Base-by-base conservation (phyloP, 2,797 vertebrate genomes). In the Staurois parvus region DNA sequence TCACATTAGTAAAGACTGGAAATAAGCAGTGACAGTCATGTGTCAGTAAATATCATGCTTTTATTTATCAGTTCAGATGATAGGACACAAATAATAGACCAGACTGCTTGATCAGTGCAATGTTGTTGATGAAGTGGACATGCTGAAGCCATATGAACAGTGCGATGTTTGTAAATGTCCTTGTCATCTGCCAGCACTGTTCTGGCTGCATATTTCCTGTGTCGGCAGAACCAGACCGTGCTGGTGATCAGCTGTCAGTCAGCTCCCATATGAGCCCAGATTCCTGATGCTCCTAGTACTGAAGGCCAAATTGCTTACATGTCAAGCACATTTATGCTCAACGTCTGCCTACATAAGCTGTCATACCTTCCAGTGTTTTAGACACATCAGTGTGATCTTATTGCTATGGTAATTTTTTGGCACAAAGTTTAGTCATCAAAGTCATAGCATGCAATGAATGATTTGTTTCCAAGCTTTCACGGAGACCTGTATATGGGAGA, bases 1-100 rank as follows among this genome's bases (percentile, higher is more conserved):
- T 84, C 52, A 84, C 68, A 84, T 72, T 77, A 15, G 56, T 72
- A 72, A 84, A 34, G 40, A 37, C 66, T 56, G 73, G 37, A 70
- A 40, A 78, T 29, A 70, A 79, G 73, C 69, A 70, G 15, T 70
- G 59, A 68, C 81, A 75, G 73, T 66, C 76, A 52, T 19, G 42
- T 37, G 64, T 68, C 73, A 69, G 24, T 26, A 76, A 37, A n/a
- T 4, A 76, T 68, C 19, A 26, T 32, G n/a, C 52, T 62, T 83
- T 64, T 30, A n/a, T 34, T 21, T n/a, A 56, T 64, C 74, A 64
- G 34, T 80, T 29, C 56, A 64, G 76, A 76, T 26, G 73, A 52
- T 32, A 19, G 21, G 30, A 21, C 3, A 3, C n/a, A 69, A 59
- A 59, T 69, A 69, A 70, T 24, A 67, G 17, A 52, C 24, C 28